phyloP scores from a whole-genome alignment of 1,140 invertebrate genomes.

The Drosophila ogumai region DNA sequence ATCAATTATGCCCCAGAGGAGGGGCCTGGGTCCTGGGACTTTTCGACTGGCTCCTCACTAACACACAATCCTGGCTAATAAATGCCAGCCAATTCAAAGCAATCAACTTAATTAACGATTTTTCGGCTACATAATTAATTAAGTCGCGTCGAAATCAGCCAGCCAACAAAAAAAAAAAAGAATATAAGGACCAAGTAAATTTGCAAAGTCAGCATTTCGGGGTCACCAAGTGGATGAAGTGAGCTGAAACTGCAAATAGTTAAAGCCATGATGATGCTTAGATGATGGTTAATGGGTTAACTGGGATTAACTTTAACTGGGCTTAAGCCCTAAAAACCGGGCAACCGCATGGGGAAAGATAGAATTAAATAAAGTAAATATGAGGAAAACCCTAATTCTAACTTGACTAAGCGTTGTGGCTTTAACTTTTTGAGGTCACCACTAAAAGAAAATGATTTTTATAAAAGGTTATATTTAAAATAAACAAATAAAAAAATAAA shows the following conservation, averaged over 20 bases:
- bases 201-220: constrained; percentile 27
- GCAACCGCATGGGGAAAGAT: not conserved
- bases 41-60: constrained; percentile 57
- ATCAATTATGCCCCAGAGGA: constrained; percentile 62
- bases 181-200: constrained; percentile 12
- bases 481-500: too few relatives aligned
- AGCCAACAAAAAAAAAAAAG: constrained; percentile 32
- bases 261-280: constrained; percentile 13
- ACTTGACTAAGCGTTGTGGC: too few relatives aligned
- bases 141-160: constrained; percentile 41
- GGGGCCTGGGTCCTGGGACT: constrained; percentile 19
- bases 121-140: constrained; percentile 80
- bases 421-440: too few relatives aligned
- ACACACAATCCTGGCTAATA: constrained; percentile 69
- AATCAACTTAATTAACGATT: constrained; percentile 82
- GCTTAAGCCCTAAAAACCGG: too few relatives aligned
- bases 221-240: constrained; percentile 13
- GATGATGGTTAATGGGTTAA: constrained; percentile 7
- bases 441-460: too few relatives aligned
- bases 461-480: too few relatives aligned
- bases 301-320: not conserved
- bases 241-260: constrained; percentile 17
- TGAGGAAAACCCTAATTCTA: too few relatives aligned
- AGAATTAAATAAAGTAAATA: too few relatives aligned
- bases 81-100: constrained; percentile 77